Conservation (phyloP, 2,888 invertebrate species). For the Rhingia campestris region DNA sequence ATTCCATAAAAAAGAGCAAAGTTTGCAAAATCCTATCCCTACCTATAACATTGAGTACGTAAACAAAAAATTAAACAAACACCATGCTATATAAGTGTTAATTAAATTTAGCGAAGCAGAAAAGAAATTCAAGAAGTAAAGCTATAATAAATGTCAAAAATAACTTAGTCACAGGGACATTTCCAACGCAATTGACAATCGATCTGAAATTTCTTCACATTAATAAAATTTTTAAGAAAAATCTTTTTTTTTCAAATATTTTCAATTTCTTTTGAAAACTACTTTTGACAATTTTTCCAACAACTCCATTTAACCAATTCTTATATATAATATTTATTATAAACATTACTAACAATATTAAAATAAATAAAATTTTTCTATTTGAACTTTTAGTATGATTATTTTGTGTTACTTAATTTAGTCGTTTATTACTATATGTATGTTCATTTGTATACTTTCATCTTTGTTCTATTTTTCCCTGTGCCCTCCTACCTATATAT, state of each 20-base stretch:
- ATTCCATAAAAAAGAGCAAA: too few species aligned
- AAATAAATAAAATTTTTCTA: background rate
- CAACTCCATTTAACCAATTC: background rate
- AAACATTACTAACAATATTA: constrained; percentile 1
- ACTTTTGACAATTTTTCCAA: background rate
- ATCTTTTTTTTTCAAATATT: background rate
- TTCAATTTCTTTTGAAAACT: constrained; percentile 9
- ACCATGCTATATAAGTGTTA: too few species aligned
- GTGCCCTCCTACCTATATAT: constrained; percentile 64
- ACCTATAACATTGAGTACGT: too few species aligned
- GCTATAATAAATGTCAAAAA: too few species aligned
- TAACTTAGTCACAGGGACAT: too few species aligned
- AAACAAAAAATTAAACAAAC: too few species aligned
- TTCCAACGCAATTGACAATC: too few species aligned
- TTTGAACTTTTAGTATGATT: constrained; percentile 3
- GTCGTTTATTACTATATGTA: constrained; percentile 24
- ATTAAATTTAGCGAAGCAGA: too few species aligned
- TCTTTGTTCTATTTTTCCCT: constrained; percentile 67
- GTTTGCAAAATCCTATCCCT: too few species aligned
- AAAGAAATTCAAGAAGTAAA: too few species aligned
- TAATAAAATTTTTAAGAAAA: background rate
- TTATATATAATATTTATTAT: background rate
- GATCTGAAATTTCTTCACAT: background rate
- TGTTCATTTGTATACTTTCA: constrained; percentile 64
- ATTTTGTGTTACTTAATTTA: constrained; percentile 5